Evolutionary conservation across 2,888 invertebrate genomes (phyloP), one percentile per base, ranked within the genome.

Genomic region (Drosophila atripex): DNA sequence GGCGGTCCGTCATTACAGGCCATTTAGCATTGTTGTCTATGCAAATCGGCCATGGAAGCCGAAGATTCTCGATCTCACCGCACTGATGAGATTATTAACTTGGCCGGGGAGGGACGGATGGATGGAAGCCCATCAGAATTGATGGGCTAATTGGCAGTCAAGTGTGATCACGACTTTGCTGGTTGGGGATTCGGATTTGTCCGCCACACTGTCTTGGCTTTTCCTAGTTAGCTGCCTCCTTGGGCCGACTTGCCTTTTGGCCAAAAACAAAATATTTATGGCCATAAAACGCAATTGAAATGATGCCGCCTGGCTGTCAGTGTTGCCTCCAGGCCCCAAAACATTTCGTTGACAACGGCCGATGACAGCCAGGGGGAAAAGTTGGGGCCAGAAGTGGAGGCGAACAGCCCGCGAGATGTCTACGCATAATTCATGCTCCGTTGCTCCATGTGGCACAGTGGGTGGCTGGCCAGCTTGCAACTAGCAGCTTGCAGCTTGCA

Each of bases 261-360:
- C 35, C 43, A 38, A 21, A 65, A 46, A 64, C 39, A 65, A 69
- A 57, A 49, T 63, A 75, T 77, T 80, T 80, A 80, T 80, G 87
- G 61, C 16, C 75, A 77, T 80, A 80, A 84, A 73, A 75, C 73
- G 53, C 80, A 70, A 75, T 80, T 66, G 75, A 68, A 77, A 86
- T 84, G 76, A 80, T 84, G 78, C 73, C 66, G 69, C 58, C 68
- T 69, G 53, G 64, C 41, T 64, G 52, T 39, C 25, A 18, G 28
- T 51, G 0, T 0, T 23, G 21, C 21, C 21, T 23, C 47, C 41
- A 21, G 43, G 12, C 43, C 59, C 59, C 25, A 65, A 56, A 35
- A 59, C 47, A 53, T 71, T 71, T 54, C 49, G 69, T 70, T 63
- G 53, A 68, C 61, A 73, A 69, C 53, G 56, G 53, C 56, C 54